phyloP scores from a whole-genome alignment of 2,113 vertebrate genomes.

The Regulus satrapa region DNA sequence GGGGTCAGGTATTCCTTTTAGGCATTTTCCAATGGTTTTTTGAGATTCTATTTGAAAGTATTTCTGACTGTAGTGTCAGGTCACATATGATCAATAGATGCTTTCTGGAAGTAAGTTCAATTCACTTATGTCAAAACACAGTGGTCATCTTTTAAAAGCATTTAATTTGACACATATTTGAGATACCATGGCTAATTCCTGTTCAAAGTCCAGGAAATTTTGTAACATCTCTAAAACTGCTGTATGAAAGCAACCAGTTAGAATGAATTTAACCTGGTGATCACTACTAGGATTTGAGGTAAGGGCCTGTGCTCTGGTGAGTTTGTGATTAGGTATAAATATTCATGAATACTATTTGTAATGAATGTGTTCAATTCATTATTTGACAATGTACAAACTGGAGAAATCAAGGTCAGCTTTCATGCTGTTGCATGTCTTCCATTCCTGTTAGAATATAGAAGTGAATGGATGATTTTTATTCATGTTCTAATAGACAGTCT shows the following conservation, averaged over 20 bases:
- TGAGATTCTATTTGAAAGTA: not conserved
- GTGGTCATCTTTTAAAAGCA: not conserved
- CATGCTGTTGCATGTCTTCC: not conserved
- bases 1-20: not conserved
- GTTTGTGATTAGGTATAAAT: not conserved
- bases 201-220: constrained; percentile 13
- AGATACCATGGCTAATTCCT: not conserved
- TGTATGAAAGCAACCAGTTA: not conserved
- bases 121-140: not conserved
- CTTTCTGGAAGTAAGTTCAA: not conserved
- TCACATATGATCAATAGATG: not conserved
- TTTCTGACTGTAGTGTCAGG: not conserved
- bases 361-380: not conserved
- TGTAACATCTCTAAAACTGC: not conserved
- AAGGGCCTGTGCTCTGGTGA: not conserved
- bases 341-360: not conserved
- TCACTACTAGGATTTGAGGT: not conserved
- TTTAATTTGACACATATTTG: not conserved
- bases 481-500: not conserved
- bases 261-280: not conserved
- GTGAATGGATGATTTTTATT: not conserved
- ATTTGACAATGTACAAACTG: not conserved
- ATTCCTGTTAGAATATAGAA: not conserved
- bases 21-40: not conserved
- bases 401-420: not conserved